These are phyloP conservation scores for Potamilus streckersoni DNA, from an alignment of 1,140 invertebrate species.

Conservation along the genomic window DNA sequence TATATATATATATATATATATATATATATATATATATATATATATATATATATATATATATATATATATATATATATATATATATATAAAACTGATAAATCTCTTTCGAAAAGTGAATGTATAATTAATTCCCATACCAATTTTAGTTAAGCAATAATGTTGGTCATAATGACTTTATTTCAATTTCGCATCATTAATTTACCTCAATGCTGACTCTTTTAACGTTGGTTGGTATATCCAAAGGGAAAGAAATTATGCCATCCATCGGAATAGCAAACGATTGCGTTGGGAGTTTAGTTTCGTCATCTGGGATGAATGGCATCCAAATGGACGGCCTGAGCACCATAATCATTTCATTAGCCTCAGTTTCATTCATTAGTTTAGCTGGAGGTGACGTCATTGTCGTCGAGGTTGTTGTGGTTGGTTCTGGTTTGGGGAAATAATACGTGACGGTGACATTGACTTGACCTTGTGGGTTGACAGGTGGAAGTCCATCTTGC, in stretches of 20 bases:
- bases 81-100: not conserved
- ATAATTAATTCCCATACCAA: not conserved
- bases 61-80: no score
- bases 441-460: constrained; percentile 12
- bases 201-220: constrained; percentile 14
- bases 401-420: constrained; percentile 21
- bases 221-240: constrained; percentile 13
- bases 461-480: constrained; percentile 3
- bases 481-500: constrained; percentile 22
- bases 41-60: no score
- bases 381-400: not conserved
- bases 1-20: no score
- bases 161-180: no score
- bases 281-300: constrained; percentile 7
- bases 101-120: not conserved
- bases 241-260: constrained; percentile 21
- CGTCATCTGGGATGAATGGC: constrained; percentile 8
- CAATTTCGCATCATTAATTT: not conserved
- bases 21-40: no score
- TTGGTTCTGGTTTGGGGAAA: constrained; percentile 1
- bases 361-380: not conserved
- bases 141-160: not conserved
- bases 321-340: not conserved
- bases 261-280: constrained; percentile 7
- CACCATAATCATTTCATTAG: not conserved